Evolutionary conservation across 2,797 vertebrate genomes (phyloP).

Genomic region (Melanotaenia boesemani): DNA sequence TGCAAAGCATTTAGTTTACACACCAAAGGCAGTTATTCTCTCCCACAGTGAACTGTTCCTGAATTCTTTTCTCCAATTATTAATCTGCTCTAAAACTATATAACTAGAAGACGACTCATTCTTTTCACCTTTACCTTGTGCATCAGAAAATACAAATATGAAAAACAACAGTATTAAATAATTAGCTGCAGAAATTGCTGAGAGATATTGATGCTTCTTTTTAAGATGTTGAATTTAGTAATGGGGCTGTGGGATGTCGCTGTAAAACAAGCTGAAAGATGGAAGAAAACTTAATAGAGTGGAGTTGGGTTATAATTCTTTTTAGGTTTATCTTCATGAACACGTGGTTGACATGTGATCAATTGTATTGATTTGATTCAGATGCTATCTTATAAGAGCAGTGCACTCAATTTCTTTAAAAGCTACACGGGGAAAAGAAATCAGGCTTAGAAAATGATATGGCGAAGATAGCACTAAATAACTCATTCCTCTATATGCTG

Average conservation of each 20-base stretch:
- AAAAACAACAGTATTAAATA: neutral
- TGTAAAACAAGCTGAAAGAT: slow-evolving; percentile 8
- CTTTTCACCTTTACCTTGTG: neutral
- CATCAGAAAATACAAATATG: neutral
- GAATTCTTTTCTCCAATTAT: neutral
- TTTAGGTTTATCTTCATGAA: neutral
- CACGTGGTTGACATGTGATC: slow-evolving; percentile 9
- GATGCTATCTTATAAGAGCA: neutral
- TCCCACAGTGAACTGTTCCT: neutral
- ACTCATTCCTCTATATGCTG: slow-evolving; percentile 26
- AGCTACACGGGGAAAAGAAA: slow-evolving; percentile 1
- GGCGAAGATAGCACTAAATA: slow-evolving; percentile 26
- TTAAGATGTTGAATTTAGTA: neutral
- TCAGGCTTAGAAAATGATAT: slow-evolving; percentile 6
- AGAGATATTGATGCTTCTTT: neutral
- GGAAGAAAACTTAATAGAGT: neutral
- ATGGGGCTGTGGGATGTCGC: neutral
- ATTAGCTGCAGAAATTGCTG: neutral
- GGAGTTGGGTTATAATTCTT: neutral
- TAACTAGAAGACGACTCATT: neutral
- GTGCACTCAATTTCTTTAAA: neutral
- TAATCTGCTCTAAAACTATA: neutral
- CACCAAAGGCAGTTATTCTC: neutral
- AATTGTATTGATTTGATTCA: neutral
- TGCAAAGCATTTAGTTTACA: neutral